A percentile compares a stretch with the other conserved stretches of the same genome.
Evolutionary conservation across 2,113 vertebrate genomes (phyloP).

Genomic region (Salminus brasiliensis): DNA sequence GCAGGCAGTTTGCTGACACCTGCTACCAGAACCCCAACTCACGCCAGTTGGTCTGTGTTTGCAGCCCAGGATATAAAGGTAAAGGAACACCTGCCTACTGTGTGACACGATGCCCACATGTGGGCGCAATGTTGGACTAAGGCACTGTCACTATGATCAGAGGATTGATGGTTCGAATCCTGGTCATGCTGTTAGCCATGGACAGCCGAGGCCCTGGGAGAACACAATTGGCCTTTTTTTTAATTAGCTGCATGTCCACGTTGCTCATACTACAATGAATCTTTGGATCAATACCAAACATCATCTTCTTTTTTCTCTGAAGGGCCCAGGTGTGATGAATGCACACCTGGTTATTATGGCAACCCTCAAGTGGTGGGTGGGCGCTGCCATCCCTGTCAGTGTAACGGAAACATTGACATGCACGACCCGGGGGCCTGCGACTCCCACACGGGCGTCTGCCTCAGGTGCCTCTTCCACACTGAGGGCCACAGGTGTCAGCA

Average conservation of each 20-base stretch:
- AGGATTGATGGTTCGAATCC: no score
- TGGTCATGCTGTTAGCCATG: no score
- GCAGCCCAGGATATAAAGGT: conserved; percentile 85
- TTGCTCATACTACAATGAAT: no score
- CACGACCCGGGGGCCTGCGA: conserved; percentile 87
- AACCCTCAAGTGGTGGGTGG: conserved; percentile 83
- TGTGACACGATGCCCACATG: background rate
- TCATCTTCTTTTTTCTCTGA: background rate
- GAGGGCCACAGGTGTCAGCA: conserved; percentile 85
- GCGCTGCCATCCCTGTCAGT: conserved; percentile 84
- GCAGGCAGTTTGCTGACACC: conserved; percentile 88
- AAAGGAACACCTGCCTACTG: conserved; percentile 53
- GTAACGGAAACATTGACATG: conserved; percentile 90
- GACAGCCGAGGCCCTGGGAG: no score
- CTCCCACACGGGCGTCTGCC: conserved; percentile 78
- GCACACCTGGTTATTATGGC: conserved; percentile 88
- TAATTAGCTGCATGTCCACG: no score
- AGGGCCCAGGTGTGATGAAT: conserved; percentile 90
- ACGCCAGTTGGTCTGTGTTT: conserved; percentile 85
- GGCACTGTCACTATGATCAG: background rate
- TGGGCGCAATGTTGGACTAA: background rate
- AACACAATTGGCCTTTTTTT: no score
- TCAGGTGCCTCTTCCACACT: conserved; percentile 89
- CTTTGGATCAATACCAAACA: background rate
- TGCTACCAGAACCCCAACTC: conserved; percentile 83